Base-by-base conservation (phyloP, 2,888 invertebrate genomes). In the Drosophila rellima region DNA sequence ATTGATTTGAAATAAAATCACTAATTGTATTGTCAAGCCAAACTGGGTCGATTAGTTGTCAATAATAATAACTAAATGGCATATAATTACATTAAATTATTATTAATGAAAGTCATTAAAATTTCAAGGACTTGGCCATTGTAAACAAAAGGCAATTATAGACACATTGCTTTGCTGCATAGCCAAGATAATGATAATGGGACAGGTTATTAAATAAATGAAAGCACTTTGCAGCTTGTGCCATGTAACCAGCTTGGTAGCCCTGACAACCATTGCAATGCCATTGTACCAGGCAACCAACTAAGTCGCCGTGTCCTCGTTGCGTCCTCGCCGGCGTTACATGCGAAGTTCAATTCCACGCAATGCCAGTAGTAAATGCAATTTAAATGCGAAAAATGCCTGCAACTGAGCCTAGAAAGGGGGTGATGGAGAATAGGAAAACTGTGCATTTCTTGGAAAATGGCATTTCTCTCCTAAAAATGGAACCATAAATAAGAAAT, bases 331-430 rank as follows among this genome's bases (percentile, higher is more conserved):
- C 40, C 68, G 50, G 62, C 61, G 72, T 77, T 78, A 77, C 62
- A 80, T 68, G 64, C 73, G 55, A 77, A 73, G 73, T 68, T 76
- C 74, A 67, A 71, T 57, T 67, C 88, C 86, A 86, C 88, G 83
- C 88, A 73, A 59, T 70, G 66, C 64, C 66, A 65, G 48, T 61
- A 65, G 61, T 66, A 70, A 82, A 80, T 88, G 88, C 86, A 88
- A 86, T 82, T 82, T 88, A 88, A 82, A 82, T 82, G 78, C 83
- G 64, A 69, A 62, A 77, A 82, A 82, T 86, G 74, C 86, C 70
- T 74, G 57, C 57, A 48, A 44, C 67, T 45, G 67, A 57, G 60
- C 78, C 60, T 64, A 55, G 56, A 15, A 37, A 29, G 7, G 39
- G 48, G 44, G 42, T 33, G 39, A 45, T n/a, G 8, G 29, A 31